phyloP scores from a whole-genome alignment of 2,113 vertebrate genomes.

The Varanus komodoensis region DNA sequence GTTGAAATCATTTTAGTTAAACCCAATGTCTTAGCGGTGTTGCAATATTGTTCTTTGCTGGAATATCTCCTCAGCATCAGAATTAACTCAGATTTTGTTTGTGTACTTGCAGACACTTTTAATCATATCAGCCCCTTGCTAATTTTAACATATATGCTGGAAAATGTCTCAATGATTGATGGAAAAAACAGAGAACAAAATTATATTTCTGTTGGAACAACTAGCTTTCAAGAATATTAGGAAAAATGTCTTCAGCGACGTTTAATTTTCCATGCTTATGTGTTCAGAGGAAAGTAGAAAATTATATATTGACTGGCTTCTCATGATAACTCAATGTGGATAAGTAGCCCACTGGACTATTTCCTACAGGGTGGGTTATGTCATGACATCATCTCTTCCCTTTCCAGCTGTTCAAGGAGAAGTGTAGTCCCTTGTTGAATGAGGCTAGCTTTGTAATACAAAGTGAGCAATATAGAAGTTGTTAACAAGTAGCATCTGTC shows the following conservation, averaged over 20 bases:
- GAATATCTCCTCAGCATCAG: slow-evolving; percentile 14
- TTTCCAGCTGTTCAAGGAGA: too few species aligned
- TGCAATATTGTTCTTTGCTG: slow-evolving; percentile 5
- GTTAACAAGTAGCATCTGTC: too few species aligned
- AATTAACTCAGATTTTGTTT: slow-evolving; percentile 29
- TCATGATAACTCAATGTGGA: too few species aligned
- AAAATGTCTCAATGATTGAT: slow-evolving; percentile 38
- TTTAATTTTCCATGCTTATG: not conserved
- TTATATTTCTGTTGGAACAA: slow-evolving; percentile 42
- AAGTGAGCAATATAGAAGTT: too few species aligned
- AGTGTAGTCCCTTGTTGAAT: too few species aligned
- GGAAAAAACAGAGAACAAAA: slow-evolving; percentile 52
- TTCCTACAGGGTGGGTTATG: too few species aligned
- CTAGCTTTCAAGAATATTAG: not conserved
- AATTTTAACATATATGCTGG: slow-evolving; percentile 51
- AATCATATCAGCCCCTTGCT: slow-evolving; percentile 44
- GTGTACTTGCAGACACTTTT: not conserved
- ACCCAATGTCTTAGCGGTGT: not conserved
- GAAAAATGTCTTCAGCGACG: not conserved
- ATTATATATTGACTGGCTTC: too few species aligned
- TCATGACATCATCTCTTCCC: too few species aligned
- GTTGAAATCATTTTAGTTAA: slow-evolving; percentile 16
- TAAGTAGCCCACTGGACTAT: too few species aligned
- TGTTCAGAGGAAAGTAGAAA: not conserved
- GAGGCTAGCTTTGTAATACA: too few species aligned